Evolutionary conservation across 2,113 vertebrate species (phyloP).

Genomic region (Lophochroa leadbeateri): DNA sequence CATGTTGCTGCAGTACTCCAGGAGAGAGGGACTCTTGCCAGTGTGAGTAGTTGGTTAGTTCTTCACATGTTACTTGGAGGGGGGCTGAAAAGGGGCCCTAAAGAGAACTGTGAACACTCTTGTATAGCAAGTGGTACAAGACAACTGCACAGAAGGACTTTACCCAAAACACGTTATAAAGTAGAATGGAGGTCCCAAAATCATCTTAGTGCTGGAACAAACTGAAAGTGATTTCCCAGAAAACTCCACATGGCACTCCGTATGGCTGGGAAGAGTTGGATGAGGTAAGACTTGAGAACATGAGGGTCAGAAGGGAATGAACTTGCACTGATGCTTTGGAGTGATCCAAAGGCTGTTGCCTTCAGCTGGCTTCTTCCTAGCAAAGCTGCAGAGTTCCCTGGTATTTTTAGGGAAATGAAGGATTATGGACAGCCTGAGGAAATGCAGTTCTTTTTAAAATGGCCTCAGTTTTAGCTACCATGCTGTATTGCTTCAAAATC

Average conservation of each 20-base stretch:
- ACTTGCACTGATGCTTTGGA: not conserved
- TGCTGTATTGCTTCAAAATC: not conserved
- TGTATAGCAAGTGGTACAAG: not conserved
- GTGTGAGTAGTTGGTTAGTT: not conserved
- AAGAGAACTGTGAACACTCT: fast-evolving
- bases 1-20: not conserved
- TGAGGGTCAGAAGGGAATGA: not conserved
- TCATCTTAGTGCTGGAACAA: not conserved
- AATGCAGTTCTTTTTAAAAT: not conserved
- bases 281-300: not conserved
- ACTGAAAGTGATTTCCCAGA: not conserved
- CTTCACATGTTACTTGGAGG: not conserved
- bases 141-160: not conserved
- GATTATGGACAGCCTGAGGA: not conserved
- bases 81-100: not conserved
- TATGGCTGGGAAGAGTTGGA: not conserved
- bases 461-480: not conserved
- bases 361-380: not conserved
- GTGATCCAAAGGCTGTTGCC: not conserved
- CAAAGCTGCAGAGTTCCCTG: not conserved
- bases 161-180: not conserved
- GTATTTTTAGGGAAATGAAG: not conserved
- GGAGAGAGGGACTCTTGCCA: not conserved
- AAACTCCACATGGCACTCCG: not conserved
- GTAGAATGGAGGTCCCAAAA: not conserved